Conservation (phyloP, 1,140 invertebrate genomes). For the Drosophila teissieri region DNA sequence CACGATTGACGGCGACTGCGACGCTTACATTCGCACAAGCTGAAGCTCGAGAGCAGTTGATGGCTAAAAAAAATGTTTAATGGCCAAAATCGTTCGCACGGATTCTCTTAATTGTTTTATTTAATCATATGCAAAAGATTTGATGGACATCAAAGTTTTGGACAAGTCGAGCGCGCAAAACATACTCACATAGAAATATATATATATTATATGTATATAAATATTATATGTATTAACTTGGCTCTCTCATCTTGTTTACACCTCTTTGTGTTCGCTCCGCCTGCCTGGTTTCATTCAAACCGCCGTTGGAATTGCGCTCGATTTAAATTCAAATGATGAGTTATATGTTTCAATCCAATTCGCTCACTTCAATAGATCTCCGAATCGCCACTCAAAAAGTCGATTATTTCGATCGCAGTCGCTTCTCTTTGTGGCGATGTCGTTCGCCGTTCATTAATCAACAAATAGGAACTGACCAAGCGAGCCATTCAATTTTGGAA, state of each 20-base stretch:
- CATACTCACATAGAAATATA: conserved; percentile 6
- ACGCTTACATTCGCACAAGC: conserved; percentile 69
- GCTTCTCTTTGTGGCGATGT: conserved; percentile 46
- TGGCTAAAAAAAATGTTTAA: conserved; percentile 55
- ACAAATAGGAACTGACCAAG: conserved; percentile 63
- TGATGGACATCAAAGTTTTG: conserved; percentile 73
- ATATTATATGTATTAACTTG: neutral
- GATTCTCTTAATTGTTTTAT: conserved; percentile 82
- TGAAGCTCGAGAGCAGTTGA: conserved; percentile 49
- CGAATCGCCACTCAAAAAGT: conserved; percentile 14
- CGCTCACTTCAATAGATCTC: conserved; percentile 40
- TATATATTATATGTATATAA: too few species aligned
- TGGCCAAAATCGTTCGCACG: conserved; percentile 70
- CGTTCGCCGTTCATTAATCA: conserved; percentile 71
- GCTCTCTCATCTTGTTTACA: conserved; percentile 54
- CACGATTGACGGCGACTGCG: conserved; percentile 34
- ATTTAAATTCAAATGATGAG: conserved; percentile 57
- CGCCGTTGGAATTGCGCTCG: conserved; percentile 35
- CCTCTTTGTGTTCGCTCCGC: conserved; percentile 29
- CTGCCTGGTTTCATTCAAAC: conserved; percentile 51
- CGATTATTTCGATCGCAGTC: conserved; percentile 36
- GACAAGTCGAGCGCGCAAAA: conserved; percentile 55
- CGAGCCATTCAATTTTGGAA: conserved; percentile 44
- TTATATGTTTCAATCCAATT: conserved; percentile 62
- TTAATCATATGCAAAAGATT: conserved; percentile 81